These are phyloP conservation scores for Drosophila ercepeae DNA, from an alignment of 1,140 invertebrate genomes.

Conservation along the genomic window DNA sequence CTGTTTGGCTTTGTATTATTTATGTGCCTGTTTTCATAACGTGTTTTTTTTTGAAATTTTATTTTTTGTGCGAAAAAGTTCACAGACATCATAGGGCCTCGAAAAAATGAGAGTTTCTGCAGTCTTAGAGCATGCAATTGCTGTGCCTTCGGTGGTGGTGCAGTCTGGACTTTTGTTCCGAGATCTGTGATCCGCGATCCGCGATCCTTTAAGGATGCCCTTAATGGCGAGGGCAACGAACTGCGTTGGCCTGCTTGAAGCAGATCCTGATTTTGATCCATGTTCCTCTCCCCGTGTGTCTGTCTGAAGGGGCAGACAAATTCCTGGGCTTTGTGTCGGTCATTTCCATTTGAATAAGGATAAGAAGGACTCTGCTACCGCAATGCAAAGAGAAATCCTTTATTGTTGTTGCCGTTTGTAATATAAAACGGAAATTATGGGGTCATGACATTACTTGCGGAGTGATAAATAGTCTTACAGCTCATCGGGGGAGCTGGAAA, in stretches of 20 bases:
- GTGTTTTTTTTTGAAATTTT: slow-evolving; percentile 42
- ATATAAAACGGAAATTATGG: slow-evolving; percentile 50
- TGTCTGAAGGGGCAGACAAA: slow-evolving; percentile 27
- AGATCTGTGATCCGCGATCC: slow-evolving; percentile 9
- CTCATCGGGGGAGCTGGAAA: slow-evolving; percentile 16
- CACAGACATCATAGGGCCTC: slow-evolving; percentile 61
- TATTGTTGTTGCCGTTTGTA: slow-evolving; percentile 39
- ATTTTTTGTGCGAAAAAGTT: slow-evolving; percentile 67
- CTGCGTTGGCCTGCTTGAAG: slow-evolving; percentile 43
- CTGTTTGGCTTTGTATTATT: slow-evolving; percentile 49
- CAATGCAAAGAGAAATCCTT: slow-evolving; percentile 16
- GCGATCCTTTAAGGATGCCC: slow-evolving; percentile 43
- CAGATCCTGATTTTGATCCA: slow-evolving; percentile 24
- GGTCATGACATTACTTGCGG: slow-evolving; percentile 69
- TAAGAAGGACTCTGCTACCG: slow-evolving; percentile 20
- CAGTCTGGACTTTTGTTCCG: slow-evolving; percentile 60
- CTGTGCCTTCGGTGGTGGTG: slow-evolving; percentile 42
- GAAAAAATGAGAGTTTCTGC: slow-evolving; percentile 33
- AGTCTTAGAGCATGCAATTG: slow-evolving; percentile 33
- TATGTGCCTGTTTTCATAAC: slow-evolving; percentile 51
- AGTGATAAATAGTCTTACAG: slow-evolving; percentile 35
- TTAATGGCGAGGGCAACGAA: slow-evolving; percentile 65
- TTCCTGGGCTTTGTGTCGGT: slow-evolving; percentile 35
- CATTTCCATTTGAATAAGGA: slow-evolving; percentile 56
- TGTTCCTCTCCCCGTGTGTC: slow-evolving; percentile 25